Evolutionary conservation across 2,113 vertebrate species (phyloP), one percentile per base, ranked within the genome.

Genomic region (Stegastes partitus): DNA sequence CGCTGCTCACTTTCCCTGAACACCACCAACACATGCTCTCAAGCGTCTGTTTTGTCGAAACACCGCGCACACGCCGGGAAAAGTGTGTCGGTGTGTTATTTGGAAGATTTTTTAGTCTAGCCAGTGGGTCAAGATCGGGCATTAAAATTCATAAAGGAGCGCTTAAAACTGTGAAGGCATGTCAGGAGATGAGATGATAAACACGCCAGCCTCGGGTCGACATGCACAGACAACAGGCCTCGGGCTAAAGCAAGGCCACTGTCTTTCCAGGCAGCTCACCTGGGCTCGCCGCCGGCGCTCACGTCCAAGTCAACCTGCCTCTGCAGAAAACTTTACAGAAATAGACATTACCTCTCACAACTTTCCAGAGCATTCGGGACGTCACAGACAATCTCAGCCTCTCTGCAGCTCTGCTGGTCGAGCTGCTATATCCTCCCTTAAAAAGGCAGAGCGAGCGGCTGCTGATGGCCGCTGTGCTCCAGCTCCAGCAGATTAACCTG

Each of bases 61-160:
- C 51, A 56, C 22, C 1, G 2, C 23, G 19, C 49, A 11, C 68
- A 65, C 10, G 62, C 54, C 39, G 25, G 22, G 21, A 61, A 75
- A 81, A 81, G 57, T 26, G 64, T 77, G 77, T 73, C 74, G 66
- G 55, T 28, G 66, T 65, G 61, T n/a, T n/a, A n/a, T 63, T 75
- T 12, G 58, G 28, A 2, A 11, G 26, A 49, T 72, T 63, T 69
- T 82, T 76, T 25, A 16, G 49, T 67, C 62, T 21, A 16, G 65
- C 59, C n/a, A 1, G 16, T n/a, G 39, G 8, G 84, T 91, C 82
- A 83, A 84, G 69, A 82, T 68, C 81, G 79, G 80, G 45, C 83
- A 89, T 92, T 87, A 91, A 88, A 88, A 90, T 92, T 91, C 74
- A 92, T 84, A 68, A 82, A 74, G 78, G 44, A 34, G 44, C 0